Evolutionary conservation across 1,140 invertebrate genomes (phyloP).

Genomic region (Lerema accius): DNA sequence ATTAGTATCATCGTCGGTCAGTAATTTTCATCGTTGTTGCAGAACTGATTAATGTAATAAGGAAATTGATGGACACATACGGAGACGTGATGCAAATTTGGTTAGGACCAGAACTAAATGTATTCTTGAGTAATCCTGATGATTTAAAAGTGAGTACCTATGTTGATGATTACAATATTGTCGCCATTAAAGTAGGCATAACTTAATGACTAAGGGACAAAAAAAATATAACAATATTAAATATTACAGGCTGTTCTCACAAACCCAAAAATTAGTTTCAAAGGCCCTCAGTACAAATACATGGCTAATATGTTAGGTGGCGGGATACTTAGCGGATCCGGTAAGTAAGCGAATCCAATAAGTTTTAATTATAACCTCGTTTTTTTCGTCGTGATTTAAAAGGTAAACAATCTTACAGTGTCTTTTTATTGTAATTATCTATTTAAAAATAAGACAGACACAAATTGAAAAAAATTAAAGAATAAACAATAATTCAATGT

Average conservation of each 20-base stretch:
- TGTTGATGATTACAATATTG: too few relatives aligned
- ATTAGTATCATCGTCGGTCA: slow-evolving; percentile 3
- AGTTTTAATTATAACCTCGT: too few relatives aligned
- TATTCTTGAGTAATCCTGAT: slow-evolving; percentile 68
- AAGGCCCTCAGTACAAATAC: slow-evolving; percentile 69
- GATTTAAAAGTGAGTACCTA: slow-evolving; percentile 71
- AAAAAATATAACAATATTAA: not conserved
- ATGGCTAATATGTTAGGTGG: slow-evolving; percentile 64
- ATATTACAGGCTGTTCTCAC: slow-evolving; percentile 56
- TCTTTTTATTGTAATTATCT: too few relatives aligned
- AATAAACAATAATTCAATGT: too few relatives aligned
- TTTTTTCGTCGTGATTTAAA: too few relatives aligned
- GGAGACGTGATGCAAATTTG: slow-evolving; percentile 68
- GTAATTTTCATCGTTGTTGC: slow-evolving; percentile 41
- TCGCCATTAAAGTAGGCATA: too few relatives aligned
- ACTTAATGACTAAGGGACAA: too few relatives aligned
- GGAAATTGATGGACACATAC: slow-evolving; percentile 53
- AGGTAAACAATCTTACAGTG: too few relatives aligned
- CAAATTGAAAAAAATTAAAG: too few relatives aligned
- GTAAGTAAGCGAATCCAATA: too few relatives aligned
- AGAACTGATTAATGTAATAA: slow-evolving; percentile 62
- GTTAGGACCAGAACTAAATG: slow-evolving; percentile 74
- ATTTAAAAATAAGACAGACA: too few relatives aligned
- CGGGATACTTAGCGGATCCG: slow-evolving; percentile 73
- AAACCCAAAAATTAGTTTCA: slow-evolving; percentile 57